phyloP scores from a whole-genome alignment of 2,113 vertebrate species.

The Helogale parvula region DNA sequence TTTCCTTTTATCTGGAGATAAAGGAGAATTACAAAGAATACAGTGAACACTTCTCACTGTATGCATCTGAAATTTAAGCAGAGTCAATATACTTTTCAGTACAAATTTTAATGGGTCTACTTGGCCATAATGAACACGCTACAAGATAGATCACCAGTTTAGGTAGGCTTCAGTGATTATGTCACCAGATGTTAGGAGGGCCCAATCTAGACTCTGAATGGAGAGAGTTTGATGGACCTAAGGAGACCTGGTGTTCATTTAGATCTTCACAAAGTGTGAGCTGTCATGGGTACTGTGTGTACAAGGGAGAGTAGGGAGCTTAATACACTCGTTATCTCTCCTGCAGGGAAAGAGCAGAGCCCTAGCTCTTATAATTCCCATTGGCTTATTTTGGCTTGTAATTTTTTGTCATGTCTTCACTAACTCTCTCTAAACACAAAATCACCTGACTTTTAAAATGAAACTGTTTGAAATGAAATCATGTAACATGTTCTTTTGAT shows the following conservation, averaged over 20 bases:
- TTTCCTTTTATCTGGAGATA: background rate
- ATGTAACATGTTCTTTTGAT: constrained; percentile 32
- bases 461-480: constrained; percentile 55
- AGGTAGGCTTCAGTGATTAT: background rate
- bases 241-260: background rate
- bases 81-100: background rate
- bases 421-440: background rate
- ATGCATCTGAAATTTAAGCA: constrained; percentile 13
- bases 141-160: background rate
- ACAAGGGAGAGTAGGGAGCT: background rate
- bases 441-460: constrained; percentile 31
- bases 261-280: background rate
- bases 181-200: background rate
- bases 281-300: background rate
- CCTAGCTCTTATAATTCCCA: background rate
- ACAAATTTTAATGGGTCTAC: background rate
- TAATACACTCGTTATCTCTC: background rate
- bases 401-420: background rate
- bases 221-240: background rate
- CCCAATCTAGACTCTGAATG: background rate
- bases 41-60: background rate
- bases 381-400: constrained; percentile 39
- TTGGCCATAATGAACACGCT: background rate
- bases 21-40: background rate
- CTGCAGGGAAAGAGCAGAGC: background rate